Conservation (phyloP, 2,888 invertebrate genomes). For the Tanytarsus gracilentus region DNA sequence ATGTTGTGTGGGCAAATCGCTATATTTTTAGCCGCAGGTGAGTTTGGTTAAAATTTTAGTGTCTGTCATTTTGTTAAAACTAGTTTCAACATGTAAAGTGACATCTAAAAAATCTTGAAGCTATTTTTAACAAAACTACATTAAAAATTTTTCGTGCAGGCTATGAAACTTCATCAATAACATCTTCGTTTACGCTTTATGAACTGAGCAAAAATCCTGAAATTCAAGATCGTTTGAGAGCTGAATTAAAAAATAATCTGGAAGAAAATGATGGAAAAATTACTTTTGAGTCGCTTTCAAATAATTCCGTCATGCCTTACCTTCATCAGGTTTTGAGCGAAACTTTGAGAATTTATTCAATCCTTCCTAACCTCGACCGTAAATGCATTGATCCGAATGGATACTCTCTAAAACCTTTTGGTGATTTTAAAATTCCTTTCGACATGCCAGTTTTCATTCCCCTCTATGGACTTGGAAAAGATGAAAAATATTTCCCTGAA, state of each 20-base stretch:
- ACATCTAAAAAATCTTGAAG: too few relatives aligned
- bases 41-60: too few relatives aligned
- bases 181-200: conserved; percentile 43
- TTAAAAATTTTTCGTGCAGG: too few relatives aligned
- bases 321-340: conserved; percentile 32
- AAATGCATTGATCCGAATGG: conserved; percentile 34
- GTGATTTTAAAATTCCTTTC: conserved; percentile 35
- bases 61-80: too few relatives aligned
- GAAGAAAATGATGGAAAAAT: conserved; percentile 38
- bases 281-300: conserved; percentile 40
- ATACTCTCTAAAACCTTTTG: conserved; percentile 36
- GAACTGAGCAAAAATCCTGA: conserved; percentile 42
- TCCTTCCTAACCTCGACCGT: conserved; percentile 41
- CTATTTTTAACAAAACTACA: too few relatives aligned
- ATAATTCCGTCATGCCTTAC: conserved; percentile 35
- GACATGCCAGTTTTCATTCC: conserved; percentile 41
- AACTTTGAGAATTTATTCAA: conserved; percentile 40
- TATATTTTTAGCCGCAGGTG: conserved; percentile 38
- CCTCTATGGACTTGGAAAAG: conserved; percentile 38
- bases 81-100: too few relatives aligned
- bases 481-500: conserved; percentile 37
- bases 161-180: conserved; percentile 37
- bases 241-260: conserved; percentile 42
- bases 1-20: conserved; percentile 35
- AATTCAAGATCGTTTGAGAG: conserved; percentile 41